phyloP scores from a whole-genome alignment of 1,140 invertebrate genomes.

The Mizuhopecten yessoensis region DNA sequence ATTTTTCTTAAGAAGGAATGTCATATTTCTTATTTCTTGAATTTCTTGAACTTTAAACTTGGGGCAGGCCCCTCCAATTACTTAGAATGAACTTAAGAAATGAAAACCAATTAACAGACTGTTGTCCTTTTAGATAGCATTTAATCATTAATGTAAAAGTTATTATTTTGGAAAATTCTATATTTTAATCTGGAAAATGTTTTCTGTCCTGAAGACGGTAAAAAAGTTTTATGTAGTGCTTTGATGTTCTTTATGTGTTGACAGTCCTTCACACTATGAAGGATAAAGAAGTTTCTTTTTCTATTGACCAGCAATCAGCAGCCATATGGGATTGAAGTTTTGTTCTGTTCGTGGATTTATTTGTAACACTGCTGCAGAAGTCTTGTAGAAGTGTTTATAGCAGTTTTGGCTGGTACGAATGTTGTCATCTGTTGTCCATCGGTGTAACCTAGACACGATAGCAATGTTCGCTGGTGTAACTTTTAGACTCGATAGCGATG shows the following conservation, averaged over 20 bases:
- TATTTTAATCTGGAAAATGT: background rate
- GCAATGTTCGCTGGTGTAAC: background rate
- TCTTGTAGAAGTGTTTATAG: background rate
- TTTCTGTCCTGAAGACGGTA: background rate
- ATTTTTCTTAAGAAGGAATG: background rate
- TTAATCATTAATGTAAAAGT: background rate
- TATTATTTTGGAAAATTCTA: background rate
- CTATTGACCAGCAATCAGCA: background rate
- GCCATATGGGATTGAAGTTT: background rate
- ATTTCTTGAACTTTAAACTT: background rate
- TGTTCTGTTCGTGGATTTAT: conserved; percentile 17
- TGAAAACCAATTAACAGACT: background rate
- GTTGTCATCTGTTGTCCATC: background rate
- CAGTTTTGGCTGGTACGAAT: conserved; percentile 18
- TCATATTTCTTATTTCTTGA: background rate
- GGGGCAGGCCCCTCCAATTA: background rate
- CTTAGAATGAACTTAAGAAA: background rate
- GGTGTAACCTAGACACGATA: background rate
- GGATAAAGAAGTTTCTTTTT: background rate
- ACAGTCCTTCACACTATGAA: background rate
- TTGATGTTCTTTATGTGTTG: background rate
- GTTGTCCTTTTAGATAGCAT: background rate
- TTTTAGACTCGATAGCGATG: background rate
- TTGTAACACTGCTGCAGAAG: background rate
- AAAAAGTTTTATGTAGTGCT: background rate